Evolutionary conservation across 2,113 vertebrate genomes (phyloP), one percentile per base, ranked within the genome.

Genomic region (Oreochromis tanganicae): DNA sequence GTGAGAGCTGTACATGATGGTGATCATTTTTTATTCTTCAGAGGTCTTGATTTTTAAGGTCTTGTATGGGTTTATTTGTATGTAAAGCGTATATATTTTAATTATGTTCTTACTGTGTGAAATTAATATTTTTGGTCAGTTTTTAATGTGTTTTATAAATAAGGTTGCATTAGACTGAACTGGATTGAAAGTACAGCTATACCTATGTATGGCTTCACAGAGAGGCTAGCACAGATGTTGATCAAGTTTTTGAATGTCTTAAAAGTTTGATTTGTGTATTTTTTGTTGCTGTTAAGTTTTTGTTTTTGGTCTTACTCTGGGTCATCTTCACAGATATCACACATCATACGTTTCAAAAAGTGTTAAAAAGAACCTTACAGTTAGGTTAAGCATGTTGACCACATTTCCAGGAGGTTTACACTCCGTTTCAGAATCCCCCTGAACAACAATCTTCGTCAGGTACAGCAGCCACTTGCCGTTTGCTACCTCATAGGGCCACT

Each of bases 381-480:
- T 97, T 66, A 99, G 97, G 90, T 97, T 98, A 38, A 97, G 97
- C 11, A 86, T 91, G 94, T 99, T 98, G 92, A 99, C 88, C 3
- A 97, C n/a, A 1, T 93, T 88, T 63, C 96, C 97, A 0, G 96
- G 90, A 4, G 98, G 98, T 2, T 68, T 89, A 21, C 98, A 99
- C n/a, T 87, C 92, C 17, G 88, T 93, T 84, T 94, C 95, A 7
- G 94, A 93, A 1, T 96, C 94, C 61, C 95, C 92, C 3, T 73
- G 93, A 41, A 97, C 56, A 1, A 96, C 87, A 84, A 99, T 97
- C 93, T 97, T 96, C 0, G 98, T 98, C 80, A 98, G 97, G 89
- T 99, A 99, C 9, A 99, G 96, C 80, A 99, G 96, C 99, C 99
- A 99, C 71, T 99, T 99, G 55, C 98, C 98, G 0, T 97, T 99